A percentile compares a stretch with the other conserved stretches of the same genome.
Conservation (phyloP, 1,140 invertebrate genomes). For the Drosophila mojavensis region DNA sequence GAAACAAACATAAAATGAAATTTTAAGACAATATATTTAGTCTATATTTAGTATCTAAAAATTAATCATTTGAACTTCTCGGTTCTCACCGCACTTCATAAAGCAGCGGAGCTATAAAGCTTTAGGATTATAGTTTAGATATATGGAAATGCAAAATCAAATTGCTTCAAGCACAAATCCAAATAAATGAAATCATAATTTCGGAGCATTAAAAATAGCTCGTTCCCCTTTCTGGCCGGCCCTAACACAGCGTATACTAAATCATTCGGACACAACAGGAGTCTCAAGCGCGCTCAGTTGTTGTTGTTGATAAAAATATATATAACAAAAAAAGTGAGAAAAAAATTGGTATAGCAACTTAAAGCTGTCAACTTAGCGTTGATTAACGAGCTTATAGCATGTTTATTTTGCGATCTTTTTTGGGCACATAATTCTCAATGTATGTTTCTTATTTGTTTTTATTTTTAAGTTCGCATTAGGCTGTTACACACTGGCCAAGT, state of each 20-base stretch:
- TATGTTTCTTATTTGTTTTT: constrained; percentile 19
- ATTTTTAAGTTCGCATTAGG: constrained; percentile 48
- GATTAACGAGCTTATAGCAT: constrained; percentile 81
- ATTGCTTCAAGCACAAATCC: not conserved
- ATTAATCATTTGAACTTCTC: too few species aligned
- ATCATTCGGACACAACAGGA: constrained; percentile 65
- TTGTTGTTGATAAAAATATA: not conserved
- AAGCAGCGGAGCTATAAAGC: too few species aligned
- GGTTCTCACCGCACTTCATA: too few species aligned
- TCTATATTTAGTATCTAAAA: too few species aligned
- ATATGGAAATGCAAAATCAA: too few species aligned
- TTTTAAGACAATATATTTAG: too few species aligned
- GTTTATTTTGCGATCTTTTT: constrained; percentile 59
- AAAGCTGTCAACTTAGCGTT: constrained; percentile 79
- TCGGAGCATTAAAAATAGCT: constrained; percentile 9
- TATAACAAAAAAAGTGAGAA: not conserved
- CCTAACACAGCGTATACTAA: constrained; percentile 35
- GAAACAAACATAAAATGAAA: too few species aligned
- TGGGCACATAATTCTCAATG: constrained; percentile 40
- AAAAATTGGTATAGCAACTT: constrained; percentile 59
- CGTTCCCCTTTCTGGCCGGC: not conserved
- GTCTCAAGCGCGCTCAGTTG: constrained; percentile 37
- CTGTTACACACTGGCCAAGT: constrained; percentile 46
- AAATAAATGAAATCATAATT: not conserved
- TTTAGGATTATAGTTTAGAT: too few species aligned